Conservation (phyloP, 2,113 vertebrate species). For the Sinocyclocheilus anshuiensis region DNA sequence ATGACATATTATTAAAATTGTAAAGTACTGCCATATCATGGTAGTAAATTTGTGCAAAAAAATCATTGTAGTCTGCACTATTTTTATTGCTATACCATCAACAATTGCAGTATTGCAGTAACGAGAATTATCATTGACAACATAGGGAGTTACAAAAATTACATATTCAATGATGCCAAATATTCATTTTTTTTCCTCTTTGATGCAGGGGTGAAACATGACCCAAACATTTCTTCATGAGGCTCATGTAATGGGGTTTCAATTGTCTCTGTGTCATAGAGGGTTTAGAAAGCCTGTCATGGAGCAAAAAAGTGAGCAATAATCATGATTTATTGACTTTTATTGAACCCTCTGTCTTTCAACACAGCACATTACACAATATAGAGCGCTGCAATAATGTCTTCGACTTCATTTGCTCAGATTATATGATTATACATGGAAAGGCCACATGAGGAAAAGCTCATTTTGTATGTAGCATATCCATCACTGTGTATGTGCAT, state of each 20-base stretch:
- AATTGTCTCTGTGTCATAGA: background rate
- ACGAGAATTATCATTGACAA: background rate
- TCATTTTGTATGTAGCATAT: background rate
- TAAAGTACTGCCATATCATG: too few relatives aligned
- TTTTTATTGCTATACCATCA: background rate
- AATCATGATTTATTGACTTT: conserved; percentile 11
- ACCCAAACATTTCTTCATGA: background rate
- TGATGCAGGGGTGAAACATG: background rate
- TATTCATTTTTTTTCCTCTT: background rate
- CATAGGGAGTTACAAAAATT: background rate
- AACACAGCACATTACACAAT: background rate
- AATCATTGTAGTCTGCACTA: background rate
- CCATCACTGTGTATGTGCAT: background rate
- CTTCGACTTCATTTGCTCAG: background rate
- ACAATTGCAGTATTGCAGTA: background rate
- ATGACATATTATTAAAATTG: too few relatives aligned
- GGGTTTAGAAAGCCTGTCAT: background rate
- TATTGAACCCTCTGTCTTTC: background rate
- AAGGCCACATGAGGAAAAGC: conserved; percentile 1
- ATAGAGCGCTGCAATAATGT: background rate
- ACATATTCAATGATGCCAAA: background rate
- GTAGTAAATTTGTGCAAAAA: background rate
- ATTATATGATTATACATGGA: background rate
- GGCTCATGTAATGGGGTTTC: background rate
- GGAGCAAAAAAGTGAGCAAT: background rate